Evolutionary conservation across 2,113 vertebrate genomes (phyloP).

Genomic region (Dryoscopus gambensis): DNA sequence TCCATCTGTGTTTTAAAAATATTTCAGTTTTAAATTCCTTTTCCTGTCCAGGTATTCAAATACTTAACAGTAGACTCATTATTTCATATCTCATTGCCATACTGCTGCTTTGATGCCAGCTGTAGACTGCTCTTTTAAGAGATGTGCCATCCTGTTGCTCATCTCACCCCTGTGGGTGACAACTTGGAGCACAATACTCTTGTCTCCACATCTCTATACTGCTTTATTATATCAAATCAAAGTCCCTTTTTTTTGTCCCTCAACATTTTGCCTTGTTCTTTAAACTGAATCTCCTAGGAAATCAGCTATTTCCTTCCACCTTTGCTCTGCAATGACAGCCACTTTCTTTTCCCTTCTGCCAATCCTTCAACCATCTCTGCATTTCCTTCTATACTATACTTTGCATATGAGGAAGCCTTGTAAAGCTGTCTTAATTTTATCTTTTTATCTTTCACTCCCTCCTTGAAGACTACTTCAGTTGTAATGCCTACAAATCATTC

Average conservation of each 20-base stretch:
- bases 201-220: neutral
- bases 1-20: neutral
- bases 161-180: neutral
- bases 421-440: slow-evolving; percentile 28
- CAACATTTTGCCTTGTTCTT: neutral
- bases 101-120: neutral
- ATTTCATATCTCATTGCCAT: neutral
- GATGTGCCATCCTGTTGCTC: neutral
- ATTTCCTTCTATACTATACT: neutral
- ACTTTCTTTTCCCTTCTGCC: neutral
- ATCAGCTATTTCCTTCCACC: neutral
- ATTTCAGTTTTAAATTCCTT: neutral
- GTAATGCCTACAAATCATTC: slow-evolving; percentile 12
- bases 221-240: neutral
- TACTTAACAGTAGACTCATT: neutral
- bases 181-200: neutral
- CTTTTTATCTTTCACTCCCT: neutral
- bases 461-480: neutral
- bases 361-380: neutral
- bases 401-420: neutral
- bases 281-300: neutral
- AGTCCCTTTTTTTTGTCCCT: neutral
- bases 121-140: neutral
- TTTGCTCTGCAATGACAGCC: neutral
- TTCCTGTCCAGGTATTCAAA: neutral